phyloP scores from a whole-genome alignment of 1,140 invertebrate genomes.

The Ptiloglossa arizonensis region DNA sequence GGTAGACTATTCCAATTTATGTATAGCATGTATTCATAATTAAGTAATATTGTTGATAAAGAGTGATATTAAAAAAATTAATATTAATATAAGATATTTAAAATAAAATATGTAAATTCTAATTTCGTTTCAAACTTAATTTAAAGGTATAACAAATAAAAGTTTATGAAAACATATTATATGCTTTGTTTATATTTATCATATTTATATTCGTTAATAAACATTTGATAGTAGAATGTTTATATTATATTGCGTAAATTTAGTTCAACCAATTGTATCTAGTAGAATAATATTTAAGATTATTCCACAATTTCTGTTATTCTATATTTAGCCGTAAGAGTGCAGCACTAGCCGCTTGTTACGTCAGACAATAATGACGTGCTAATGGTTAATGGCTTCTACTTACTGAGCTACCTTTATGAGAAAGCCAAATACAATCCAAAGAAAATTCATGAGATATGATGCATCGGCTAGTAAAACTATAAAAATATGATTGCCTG shows the following conservation, averaged over 20 bases:
- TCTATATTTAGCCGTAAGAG: constrained; percentile 8
- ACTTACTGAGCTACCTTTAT: constrained; percentile 70
- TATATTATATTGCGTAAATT: constrained; percentile 9
- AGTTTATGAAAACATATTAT: background rate
- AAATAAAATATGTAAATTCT: background rate
- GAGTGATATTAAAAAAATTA: background rate
- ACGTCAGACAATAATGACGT: constrained; percentile 71
- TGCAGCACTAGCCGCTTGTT: constrained; percentile 65
- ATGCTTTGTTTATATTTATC: background rate
- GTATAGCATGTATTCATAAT: background rate
- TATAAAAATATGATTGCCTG: constrained; percentile 73
- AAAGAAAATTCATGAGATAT: constrained; percentile 75
- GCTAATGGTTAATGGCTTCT: constrained; percentile 76
- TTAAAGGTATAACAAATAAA: background rate
- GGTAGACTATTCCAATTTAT: background rate
- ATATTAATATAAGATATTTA: background rate
- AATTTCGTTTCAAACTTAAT: background rate
- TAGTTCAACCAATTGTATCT: constrained; percentile 11
- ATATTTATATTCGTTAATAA: background rate
- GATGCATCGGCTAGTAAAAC: constrained; percentile 74
- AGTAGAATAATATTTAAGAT: constrained; percentile 19
- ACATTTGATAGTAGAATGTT: background rate
- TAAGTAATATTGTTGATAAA: background rate
- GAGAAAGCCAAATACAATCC: constrained; percentile 76
- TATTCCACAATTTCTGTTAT: background rate